Conservation (phyloP, 2,888 invertebrate genomes). For the Syrphus vitripennis region DNA sequence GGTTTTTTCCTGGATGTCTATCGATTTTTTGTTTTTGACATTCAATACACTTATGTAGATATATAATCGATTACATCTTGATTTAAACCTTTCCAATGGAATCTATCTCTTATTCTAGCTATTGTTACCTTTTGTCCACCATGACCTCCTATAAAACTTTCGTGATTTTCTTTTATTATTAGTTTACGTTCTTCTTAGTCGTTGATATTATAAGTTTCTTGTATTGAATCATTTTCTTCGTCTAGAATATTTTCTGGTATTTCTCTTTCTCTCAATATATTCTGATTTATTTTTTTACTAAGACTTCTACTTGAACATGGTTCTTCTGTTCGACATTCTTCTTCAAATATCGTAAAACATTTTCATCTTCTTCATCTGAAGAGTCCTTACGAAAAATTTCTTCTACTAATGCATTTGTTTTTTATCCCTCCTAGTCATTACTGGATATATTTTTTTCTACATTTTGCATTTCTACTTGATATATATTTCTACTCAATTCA, state of each 20-base stretch:
- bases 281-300: not conserved
- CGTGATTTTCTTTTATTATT: conserved; percentile 2
- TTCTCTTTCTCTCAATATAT: not conserved
- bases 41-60: not conserved
- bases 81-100: not conserved
- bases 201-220: not conserved
- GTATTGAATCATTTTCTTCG: too few species aligned
- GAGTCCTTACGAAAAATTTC: not conserved
- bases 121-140: conserved; percentile 16
- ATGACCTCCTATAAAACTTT: conserved; percentile 18
- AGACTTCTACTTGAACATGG: not conserved
- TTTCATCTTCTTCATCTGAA: not conserved
- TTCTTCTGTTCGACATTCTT: not conserved
- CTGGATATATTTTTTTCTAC: not conserved
- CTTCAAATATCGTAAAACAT: not conserved
- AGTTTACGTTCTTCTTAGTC: not conserved
- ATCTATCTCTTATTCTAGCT: conserved; percentile 1
- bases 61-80: not conserved
- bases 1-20: conserved; percentile 1
- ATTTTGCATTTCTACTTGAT: not conserved
- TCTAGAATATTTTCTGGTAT: too few species aligned
- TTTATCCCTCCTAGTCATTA: not conserved
- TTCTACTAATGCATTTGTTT: not conserved
- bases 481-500: not conserved
- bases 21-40: not conserved